Evolutionary conservation across 2,888 invertebrate genomes (phyloP).

Genomic region (Nemotelus pantherinus): DNA sequence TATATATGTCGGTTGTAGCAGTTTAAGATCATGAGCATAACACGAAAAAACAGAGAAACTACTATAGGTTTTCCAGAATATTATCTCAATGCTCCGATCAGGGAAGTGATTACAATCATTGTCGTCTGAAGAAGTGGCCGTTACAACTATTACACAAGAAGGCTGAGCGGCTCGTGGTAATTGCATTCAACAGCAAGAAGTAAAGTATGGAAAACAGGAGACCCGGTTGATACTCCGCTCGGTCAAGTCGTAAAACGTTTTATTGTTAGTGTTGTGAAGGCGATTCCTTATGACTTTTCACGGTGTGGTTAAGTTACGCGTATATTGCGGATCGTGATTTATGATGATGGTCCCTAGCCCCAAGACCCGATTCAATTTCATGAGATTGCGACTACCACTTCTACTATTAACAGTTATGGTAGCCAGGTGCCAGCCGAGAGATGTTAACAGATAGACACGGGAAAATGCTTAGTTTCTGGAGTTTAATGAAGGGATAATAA

Average conservation of each 20-base stretch:
- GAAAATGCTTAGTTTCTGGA: no score
- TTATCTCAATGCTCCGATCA: slow-evolving; percentile 38
- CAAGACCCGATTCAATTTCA: slow-evolving; percentile 12
- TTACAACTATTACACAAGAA: slow-evolving; percentile 29
- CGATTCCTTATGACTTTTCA: neutral
- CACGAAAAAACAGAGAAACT: neutral
- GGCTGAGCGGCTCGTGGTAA: slow-evolving; percentile 1
- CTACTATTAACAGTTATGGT: no score
- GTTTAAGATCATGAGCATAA: neutral
- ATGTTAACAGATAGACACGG: no score
- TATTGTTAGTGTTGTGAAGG: slow-evolving; percentile 6
- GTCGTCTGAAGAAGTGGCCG: slow-evolving; percentile 28
- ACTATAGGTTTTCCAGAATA: slow-evolving; percentile 1
- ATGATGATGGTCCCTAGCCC: neutral
- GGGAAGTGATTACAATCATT: slow-evolving; percentile 36
- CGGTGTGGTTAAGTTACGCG: neutral
- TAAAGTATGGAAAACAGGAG: neutral
- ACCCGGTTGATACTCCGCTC: neutral
- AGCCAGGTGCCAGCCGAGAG: no score
- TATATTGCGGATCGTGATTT: slow-evolving; percentile 8
- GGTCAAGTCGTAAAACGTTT: slow-evolving; percentile 10
- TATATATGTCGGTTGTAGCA: slow-evolving; percentile 3
- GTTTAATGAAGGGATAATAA: no score
- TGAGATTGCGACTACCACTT: neutral
- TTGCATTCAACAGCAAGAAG: slow-evolving; percentile 12